Base-by-base conservation (phyloP, 2,113 vertebrate species). In the Pedionomus torquatus region DNA sequence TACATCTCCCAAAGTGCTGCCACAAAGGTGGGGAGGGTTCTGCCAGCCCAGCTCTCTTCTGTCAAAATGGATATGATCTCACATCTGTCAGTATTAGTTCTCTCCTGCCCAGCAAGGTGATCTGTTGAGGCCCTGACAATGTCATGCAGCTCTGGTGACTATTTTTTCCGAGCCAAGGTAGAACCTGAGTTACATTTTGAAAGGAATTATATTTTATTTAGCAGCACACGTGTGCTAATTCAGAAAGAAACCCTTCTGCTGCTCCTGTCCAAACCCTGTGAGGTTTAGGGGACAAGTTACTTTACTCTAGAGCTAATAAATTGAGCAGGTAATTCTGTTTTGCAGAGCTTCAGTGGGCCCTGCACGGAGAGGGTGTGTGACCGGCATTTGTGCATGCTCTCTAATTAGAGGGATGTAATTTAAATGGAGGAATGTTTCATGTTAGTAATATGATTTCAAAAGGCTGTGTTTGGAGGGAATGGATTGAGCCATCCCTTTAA, bases 41-140 rank as follows among this genome's bases (percentile, higher is more conserved):
- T 95, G 75, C 90, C 85, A 82, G 63, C 92, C 89, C 90, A 81
- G 87, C 89, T 89, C 92, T 87, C 87, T 95, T 88, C 91, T 97
- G 96, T 97, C 93, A 96, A 72, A 92, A 92, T 94, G 92, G 87
- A 89, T 97, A 90, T 93, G 95, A 96, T 96, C 87, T 97, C 91
- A 89, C 95, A 96, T 97, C 94, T 90, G 91, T 96, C 96, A 96
- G 85, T 85, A 97, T 94, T 96, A 97, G 94, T 82, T 96, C 90
- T 95, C 77, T 93, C 66, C 91, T 97, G 92, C 88, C 95, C 94
- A 92, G 83, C 87, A 97, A 95, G 93, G 85, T 96, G 95, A 95
- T 96, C 94, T 94, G 63, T 94, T 95, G 84, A 64, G 84, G 80
- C 91, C 95, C 87, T 89, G 95, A 97, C 94, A 95, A 87, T 96